Conservation (phyloP, 2,797 vertebrate species). For the Acanthurus lineatus region DNA sequence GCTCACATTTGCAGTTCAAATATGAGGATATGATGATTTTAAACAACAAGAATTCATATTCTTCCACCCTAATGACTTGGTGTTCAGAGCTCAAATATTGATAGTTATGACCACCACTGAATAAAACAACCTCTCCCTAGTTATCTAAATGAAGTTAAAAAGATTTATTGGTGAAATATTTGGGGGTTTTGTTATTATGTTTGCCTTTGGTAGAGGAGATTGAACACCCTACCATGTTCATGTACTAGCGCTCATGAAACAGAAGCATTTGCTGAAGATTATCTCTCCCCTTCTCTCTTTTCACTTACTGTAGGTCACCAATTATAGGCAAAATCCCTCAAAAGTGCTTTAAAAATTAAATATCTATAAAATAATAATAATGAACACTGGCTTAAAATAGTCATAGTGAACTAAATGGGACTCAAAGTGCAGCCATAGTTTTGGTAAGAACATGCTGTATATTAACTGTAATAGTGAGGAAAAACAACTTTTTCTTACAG, state of each 20-base stretch:
- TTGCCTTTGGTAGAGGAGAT: not conserved
- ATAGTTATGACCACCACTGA: not conserved
- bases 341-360: not conserved
- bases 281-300: not conserved
- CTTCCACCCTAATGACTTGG: not conserved
- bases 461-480: not conserved
- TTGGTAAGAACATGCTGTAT: not conserved
- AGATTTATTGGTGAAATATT: not conserved
- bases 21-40: not conserved
- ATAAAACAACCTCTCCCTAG: not conserved
- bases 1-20: not conserved
- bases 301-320: not conserved
- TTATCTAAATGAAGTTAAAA: not conserved
- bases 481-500: constrained; percentile 72
- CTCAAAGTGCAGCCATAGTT: not conserved
- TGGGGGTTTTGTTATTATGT: not conserved
- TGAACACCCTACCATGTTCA: not conserved
- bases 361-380: not conserved
- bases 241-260: too few relatives aligned
- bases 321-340: not conserved
- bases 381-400: not conserved
- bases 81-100: not conserved
- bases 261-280: not conserved
- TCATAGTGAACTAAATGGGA: not conserved
- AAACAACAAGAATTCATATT: not conserved